A percentile compares a stretch with the other conserved stretches of the same genome.
Evolutionary conservation across 2,113 vertebrate genomes (phyloP).

Genomic region (Pungitius pungitius): DNA sequence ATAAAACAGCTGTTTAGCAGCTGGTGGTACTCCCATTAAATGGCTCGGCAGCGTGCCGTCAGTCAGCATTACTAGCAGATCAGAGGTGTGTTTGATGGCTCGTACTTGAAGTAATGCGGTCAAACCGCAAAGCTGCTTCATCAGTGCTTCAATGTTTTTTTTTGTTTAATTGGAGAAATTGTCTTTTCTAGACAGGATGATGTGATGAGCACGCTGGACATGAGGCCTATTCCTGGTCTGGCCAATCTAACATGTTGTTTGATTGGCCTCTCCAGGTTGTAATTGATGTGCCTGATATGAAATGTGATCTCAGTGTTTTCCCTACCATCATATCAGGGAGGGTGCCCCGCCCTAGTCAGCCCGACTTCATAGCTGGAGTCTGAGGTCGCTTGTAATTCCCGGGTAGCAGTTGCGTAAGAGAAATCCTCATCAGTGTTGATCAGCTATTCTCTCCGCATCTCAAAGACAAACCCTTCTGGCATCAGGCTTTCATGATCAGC

Average conservation of each 20-base stretch:
- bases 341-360: background rate
- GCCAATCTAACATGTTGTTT: background rate
- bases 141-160: slow-evolving; percentile 7
- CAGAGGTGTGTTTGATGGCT: slow-evolving; percentile 19
- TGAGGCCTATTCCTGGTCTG: background rate
- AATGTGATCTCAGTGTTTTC: background rate
- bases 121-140: slow-evolving; percentile 3
- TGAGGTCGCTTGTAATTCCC: slow-evolving; percentile 11
- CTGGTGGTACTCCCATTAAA: slow-evolving; percentile 7
- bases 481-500: slow-evolving; percentile 4
- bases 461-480: slow-evolving; percentile 20
- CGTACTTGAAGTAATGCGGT: slow-evolving; percentile 9
- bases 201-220: slow-evolving; percentile 7
- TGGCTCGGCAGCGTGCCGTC: background rate
- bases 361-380: slow-evolving; percentile 18
- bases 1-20: slow-evolving; percentile 21
- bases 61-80: slow-evolving; percentile 4
- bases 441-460: slow-evolving; percentile 39
- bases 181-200: background rate
- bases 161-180: too few species aligned
- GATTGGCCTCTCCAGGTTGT: background rate
- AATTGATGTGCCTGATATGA: slow-evolving; percentile 1
- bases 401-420: slow-evolving; percentile 37
- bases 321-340: too few species aligned
- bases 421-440: slow-evolving; percentile 40